These are phyloP conservation scores for Tamandua tetradactyla DNA, from an alignment of 2,797 vertebrate genomes.

Conservation along the genomic window DNA sequence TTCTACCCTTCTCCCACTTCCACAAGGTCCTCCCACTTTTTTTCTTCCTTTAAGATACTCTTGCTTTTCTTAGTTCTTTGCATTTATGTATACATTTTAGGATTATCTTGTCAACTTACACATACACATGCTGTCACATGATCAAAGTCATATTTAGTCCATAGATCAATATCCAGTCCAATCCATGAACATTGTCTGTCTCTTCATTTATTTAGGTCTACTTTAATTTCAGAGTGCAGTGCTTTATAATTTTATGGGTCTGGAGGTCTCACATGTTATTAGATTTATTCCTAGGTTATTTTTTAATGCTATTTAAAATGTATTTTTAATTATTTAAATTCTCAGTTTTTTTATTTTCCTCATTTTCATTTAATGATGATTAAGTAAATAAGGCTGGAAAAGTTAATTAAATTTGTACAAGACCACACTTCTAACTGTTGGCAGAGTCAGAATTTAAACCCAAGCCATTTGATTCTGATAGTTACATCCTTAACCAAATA, in stretches of 20 bases:
- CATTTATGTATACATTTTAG: not conserved
- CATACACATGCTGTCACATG: not conserved
- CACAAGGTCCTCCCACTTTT: not conserved
- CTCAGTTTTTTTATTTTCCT: constrained; percentile 11
- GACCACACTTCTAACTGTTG: not conserved
- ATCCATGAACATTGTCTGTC: not conserved
- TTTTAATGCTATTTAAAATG: not conserved
- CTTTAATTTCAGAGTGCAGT: not conserved
- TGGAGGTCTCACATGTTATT: not conserved
- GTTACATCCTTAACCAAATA: not conserved
- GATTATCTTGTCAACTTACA: not conserved
- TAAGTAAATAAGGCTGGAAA: not conserved
- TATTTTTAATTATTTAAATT: not conserved
- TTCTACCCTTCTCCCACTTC: not conserved
- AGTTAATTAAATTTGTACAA: not conserved
- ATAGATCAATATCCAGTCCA: not conserved
- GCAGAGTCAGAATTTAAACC: not conserved
- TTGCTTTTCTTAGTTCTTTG: not conserved
- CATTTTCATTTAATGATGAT: not conserved
- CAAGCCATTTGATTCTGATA: not conserved
- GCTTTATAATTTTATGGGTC: not conserved
- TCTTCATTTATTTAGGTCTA: not conserved
- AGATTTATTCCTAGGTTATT: not conserved
- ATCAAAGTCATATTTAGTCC: not conserved
- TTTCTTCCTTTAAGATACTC: not conserved